Conservation (phyloP, 2,113 vertebrate genomes). For the Chaetops frenatus region DNA sequence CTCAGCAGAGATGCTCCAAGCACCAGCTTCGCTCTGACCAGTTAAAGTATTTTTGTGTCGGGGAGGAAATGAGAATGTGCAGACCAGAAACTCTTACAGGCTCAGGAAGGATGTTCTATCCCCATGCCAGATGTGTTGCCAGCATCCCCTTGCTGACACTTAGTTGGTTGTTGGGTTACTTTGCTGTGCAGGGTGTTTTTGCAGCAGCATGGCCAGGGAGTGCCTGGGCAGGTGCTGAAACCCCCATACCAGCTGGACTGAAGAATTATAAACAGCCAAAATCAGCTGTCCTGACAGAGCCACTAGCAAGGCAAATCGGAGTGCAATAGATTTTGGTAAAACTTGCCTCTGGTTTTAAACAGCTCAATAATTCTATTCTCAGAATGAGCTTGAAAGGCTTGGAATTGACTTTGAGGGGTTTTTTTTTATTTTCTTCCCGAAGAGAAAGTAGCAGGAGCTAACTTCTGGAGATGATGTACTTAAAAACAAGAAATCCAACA, state of each 20-base stretch:
- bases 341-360: background rate
- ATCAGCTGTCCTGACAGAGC: background rate
- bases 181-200: background rate
- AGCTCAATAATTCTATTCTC: background rate
- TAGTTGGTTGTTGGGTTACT: background rate
- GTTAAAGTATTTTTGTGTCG: background rate
- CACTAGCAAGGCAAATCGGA: background rate
- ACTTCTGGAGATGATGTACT: background rate
- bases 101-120: background rate
- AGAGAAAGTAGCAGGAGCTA: background rate
- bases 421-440: background rate
- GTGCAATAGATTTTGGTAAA: background rate
- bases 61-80: background rate
- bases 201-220: background rate
- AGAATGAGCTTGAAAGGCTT: background rate
- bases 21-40: background rate
- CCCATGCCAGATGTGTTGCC: background rate
- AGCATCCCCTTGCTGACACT: background rate
- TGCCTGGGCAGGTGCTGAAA: background rate
- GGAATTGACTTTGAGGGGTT: background rate
- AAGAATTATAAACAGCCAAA: background rate
- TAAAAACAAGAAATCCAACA: background rate
- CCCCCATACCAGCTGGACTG: background rate
- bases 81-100: background rate
- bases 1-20: background rate